A percentile compares a stretch with the other conserved stretches of the same genome.
phyloP scores from a whole-genome alignment of 2,797 vertebrate genomes.

The Nothura maculosa region DNA sequence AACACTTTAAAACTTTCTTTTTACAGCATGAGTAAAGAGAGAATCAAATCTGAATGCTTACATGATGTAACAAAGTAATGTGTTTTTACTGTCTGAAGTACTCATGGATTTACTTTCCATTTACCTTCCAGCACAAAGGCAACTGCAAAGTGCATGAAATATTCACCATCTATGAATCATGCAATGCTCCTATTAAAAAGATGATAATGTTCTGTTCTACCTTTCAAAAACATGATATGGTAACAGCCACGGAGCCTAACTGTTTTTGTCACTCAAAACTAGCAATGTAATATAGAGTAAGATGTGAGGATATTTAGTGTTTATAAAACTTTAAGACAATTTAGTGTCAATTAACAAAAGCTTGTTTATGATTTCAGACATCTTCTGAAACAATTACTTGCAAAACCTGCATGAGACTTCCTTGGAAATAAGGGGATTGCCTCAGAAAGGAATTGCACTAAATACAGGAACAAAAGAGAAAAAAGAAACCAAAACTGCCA shows the following conservation, averaged over 20 bases:
- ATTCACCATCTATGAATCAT: slow-evolving; percentile 82
- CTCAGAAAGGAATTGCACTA: background rate
- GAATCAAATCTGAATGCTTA: slow-evolving; percentile 96
- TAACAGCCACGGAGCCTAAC: slow-evolving; percentile 51
- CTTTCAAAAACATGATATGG: slow-evolving; percentile 36
- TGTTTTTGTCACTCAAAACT: slow-evolving; percentile 62
- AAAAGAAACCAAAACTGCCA: background rate
- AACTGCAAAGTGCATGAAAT: slow-evolving; percentile 92
- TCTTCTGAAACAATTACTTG: background rate
- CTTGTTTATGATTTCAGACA: background rate
- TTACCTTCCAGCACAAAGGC: slow-evolving; percentile 88
- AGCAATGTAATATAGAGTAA: background rate
- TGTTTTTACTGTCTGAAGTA: slow-evolving; percentile 94
- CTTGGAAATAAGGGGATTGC: background rate
- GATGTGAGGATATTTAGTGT: background rate
- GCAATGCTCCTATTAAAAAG: slow-evolving; percentile 74
- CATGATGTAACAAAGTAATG: slow-evolving; percentile 93
- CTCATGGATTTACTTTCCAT: slow-evolving; percentile 93
- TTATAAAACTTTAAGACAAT: slow-evolving; percentile 35
- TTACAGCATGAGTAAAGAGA: slow-evolving; percentile 83
- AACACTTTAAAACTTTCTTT: slow-evolving; percentile 89
- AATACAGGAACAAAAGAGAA: accelerated
- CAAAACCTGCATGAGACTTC: background rate
- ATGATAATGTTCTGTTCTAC: slow-evolving; percentile 66
- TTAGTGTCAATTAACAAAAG: background rate